These are phyloP conservation scores for Orthonevra nobilis DNA, from an alignment of 2,888 invertebrate species.

Conservation along the genomic window DNA sequence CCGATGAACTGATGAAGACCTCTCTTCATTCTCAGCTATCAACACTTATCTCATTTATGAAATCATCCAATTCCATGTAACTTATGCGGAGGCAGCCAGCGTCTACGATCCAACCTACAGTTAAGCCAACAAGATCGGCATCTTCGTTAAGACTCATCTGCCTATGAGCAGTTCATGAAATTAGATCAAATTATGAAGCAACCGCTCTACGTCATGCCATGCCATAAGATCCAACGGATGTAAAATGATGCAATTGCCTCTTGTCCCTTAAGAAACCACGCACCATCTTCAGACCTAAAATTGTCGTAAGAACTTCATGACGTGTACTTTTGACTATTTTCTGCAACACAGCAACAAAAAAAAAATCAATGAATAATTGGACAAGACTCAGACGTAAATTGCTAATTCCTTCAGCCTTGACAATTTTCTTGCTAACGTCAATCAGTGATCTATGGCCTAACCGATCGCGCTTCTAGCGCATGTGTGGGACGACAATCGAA, in stretches of 20 bases:
- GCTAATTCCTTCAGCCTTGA: slow-evolving; percentile 51
- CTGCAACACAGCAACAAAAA: slow-evolving; percentile 26
- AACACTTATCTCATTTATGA: no score
- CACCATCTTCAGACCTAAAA: no score
- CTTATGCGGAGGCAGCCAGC: no score
- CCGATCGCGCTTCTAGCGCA: slow-evolving; percentile 12
- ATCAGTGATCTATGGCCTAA: slow-evolving; percentile 58
- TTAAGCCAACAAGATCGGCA: no score
- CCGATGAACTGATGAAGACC: no score
- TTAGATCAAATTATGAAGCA: slow-evolving; percentile 34
- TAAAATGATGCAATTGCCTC: slow-evolving; percentile 31
- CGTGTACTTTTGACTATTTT: slow-evolving; percentile 18
- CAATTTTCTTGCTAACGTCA: slow-evolving; percentile 54
- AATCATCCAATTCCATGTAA: no score
- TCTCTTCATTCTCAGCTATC: no score
- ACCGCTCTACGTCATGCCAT: slow-evolving; percentile 26
- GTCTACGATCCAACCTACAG: no score
- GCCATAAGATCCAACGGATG: background rate
- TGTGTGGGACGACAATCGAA: slow-evolving; percentile 54
- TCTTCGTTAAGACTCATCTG: no score
- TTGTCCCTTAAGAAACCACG: background rate
- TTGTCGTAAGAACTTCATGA: no score
- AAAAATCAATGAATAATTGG: slow-evolving; percentile 11
- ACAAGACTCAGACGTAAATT: slow-evolving; percentile 24
- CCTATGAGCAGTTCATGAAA: no score